phyloP scores from a whole-genome alignment of 2,797 vertebrate genomes.

The Odontamblyopus lacepedii region DNA sequence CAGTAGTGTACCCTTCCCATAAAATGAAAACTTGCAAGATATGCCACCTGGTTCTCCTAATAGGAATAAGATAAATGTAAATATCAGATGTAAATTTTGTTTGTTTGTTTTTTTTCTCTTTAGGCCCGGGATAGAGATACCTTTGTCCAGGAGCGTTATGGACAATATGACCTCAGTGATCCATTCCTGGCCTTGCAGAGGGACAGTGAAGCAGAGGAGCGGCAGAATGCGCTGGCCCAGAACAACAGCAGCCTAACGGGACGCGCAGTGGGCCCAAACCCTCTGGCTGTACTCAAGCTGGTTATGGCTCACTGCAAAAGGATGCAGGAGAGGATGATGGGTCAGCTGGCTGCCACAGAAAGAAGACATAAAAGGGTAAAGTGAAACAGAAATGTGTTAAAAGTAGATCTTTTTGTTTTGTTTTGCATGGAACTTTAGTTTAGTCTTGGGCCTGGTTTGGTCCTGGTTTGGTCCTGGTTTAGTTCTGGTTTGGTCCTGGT shows the following conservation, averaged over 20 bases:
- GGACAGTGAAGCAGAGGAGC: conserved; percentile 87
- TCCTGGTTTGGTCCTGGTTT: background rate
- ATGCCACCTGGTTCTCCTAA: background rate
- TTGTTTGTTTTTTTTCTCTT: conserved; percentile 30
- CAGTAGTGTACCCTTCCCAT: background rate
- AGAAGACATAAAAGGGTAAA: conserved; percentile 91
- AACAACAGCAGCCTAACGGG: conserved; percentile 66
- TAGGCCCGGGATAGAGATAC: conserved; percentile 91
- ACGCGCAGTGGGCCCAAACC: conserved; percentile 82
- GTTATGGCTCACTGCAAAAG: conserved; percentile 96
- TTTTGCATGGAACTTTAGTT: background rate
- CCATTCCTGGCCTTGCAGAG: conserved; percentile 94
- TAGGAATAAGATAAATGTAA: background rate
- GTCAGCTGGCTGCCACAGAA: conserved; percentile 90
- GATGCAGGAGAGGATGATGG: conserved; percentile 97
- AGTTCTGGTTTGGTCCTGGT: too few relatives aligned
- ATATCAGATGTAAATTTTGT: background rate
- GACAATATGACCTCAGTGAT: conserved; percentile 94
- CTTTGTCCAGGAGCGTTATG: conserved; percentile 94
- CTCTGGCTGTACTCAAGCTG: conserved; percentile 89
- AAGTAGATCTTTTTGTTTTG: background rate
- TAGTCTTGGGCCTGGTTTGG: background rate
- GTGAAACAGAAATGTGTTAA: background rate
- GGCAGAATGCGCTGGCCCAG: conserved; percentile 43
- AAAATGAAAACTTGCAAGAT: background rate